phyloP scores from a whole-genome alignment of 2,113 vertebrate genomes.

The Erythrocercus mccallii region DNA sequence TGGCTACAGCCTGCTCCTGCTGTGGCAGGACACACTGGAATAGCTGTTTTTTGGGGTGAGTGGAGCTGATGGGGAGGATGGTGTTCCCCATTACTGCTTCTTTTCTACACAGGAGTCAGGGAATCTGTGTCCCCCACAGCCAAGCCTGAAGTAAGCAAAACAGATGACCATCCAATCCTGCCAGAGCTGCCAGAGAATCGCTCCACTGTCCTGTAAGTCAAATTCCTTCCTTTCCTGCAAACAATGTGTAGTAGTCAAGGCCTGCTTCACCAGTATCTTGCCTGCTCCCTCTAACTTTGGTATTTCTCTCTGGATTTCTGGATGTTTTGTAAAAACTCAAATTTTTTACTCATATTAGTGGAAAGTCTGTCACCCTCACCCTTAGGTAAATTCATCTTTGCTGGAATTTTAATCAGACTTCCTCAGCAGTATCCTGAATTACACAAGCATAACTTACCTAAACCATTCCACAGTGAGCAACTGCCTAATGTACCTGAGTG shows the following conservation, averaged over 20 bases:
- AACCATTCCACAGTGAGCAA: background rate
- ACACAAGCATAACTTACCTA: background rate
- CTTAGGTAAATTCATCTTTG: background rate
- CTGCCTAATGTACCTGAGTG: background rate
- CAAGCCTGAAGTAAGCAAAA: slow-evolving; percentile 73
- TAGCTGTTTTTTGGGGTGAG: background rate
- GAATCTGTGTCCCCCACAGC: slow-evolving; percentile 90
- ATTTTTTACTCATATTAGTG: background rate
- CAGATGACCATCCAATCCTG: slow-evolving; percentile 82
- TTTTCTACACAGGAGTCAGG: slow-evolving; percentile 78
- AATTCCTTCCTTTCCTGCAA: background rate
- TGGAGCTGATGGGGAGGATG: background rate
- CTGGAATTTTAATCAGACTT: background rate
- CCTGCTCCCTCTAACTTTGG: background rate
- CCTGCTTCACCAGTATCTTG: background rate
- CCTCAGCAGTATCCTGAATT: background rate
- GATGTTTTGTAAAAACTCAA: background rate
- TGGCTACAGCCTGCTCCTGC: accelerated
- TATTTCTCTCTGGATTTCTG: background rate
- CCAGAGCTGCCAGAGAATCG: slow-evolving; percentile 86
- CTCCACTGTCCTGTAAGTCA: slow-evolving; percentile 84
- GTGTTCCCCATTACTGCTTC: background rate
- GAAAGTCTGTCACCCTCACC: background rate
- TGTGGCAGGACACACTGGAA: background rate
- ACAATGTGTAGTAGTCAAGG: background rate